Evolutionary conservation across 1,140 invertebrate genomes (phyloP).

Genomic region (Diploscapter pachys): DNA sequence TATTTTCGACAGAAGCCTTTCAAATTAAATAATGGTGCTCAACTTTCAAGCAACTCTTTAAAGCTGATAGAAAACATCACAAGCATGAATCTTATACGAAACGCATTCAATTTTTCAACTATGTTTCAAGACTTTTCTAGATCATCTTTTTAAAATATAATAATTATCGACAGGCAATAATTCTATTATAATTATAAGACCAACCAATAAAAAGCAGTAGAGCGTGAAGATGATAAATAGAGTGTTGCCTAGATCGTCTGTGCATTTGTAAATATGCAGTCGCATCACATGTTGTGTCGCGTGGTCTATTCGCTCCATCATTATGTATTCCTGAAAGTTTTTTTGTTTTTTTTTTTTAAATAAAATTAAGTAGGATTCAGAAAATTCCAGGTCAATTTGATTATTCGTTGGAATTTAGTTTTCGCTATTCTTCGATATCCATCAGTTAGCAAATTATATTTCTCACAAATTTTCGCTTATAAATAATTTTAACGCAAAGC

Average conservation of each 20-base stretch:
- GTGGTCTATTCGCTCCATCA: slow-evolving; percentile 50
- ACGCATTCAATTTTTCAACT: slow-evolving; percentile 6
- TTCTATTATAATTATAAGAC: slow-evolving; percentile 1
- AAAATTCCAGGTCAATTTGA: not conserved
- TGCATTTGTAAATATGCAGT: slow-evolving; percentile 55
- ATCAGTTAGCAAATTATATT: too few species aligned
- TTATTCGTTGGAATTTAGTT: not conserved
- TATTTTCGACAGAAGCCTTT: too few species aligned
- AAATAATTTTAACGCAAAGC: too few species aligned
- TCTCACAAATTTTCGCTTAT: too few species aligned
- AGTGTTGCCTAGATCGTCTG: slow-evolving; percentile 51
- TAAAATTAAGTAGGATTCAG: slow-evolving; percentile 41
- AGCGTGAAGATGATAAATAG: slow-evolving; percentile 42
- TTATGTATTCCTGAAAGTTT: slow-evolving; percentile 48
- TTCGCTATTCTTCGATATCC: too few species aligned
- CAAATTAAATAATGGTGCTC: not conserved
- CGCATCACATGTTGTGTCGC: slow-evolving; percentile 49
- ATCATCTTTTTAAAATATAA: not conserved
- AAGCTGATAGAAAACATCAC: slow-evolving; percentile 22
- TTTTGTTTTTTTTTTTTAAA: slow-evolving; percentile 37
- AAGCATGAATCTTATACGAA: not conserved
- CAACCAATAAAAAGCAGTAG: slow-evolving; percentile 49
- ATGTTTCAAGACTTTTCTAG: not conserved
- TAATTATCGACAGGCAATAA: slow-evolving; percentile 8
- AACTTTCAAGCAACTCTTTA: slow-evolving; percentile 13